Conservation (phyloP, 2,888 invertebrate genomes). For the Cephus pulcher region DNA sequence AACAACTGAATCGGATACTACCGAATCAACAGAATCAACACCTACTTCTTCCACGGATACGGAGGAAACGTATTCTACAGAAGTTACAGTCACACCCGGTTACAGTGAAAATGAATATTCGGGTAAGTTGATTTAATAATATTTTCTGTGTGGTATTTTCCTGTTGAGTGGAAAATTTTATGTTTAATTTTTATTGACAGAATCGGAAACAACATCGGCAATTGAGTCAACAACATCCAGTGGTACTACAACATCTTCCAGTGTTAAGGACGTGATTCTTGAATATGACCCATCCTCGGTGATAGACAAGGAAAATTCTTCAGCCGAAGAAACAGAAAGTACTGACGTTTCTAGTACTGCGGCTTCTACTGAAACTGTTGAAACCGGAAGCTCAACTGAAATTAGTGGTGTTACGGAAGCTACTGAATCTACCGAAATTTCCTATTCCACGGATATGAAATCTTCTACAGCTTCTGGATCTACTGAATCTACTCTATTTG, state of each 20-base stretch:
- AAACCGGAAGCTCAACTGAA: slow-evolving; percentile 14
- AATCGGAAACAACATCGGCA: slow-evolving; percentile 14
- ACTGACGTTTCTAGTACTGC: slow-evolving; percentile 20
- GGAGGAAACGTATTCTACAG: slow-evolving; percentile 22
- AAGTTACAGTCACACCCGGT: slow-evolving; percentile 14
- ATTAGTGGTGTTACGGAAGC: slow-evolving; percentile 30
- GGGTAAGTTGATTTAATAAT: background rate
- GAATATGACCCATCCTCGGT: slow-evolving; percentile 19
- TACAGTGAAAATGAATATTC: slow-evolving; percentile 30
- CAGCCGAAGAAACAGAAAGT: slow-evolving; percentile 16
- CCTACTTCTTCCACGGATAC: slow-evolving; percentile 28
- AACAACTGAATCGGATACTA: slow-evolving; percentile 28
- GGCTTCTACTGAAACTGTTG: slow-evolving; percentile 12
- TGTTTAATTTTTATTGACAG: background rate
- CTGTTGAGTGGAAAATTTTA: background rate
- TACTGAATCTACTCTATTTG: slow-evolving; percentile 25
- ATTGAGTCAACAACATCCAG: slow-evolving; percentile 17
- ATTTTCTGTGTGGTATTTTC: background rate
- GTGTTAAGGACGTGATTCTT: slow-evolving; percentile 13
- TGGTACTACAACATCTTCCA: slow-evolving; percentile 5
- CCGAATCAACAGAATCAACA: slow-evolving; percentile 36
- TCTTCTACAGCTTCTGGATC: slow-evolving; percentile 30
- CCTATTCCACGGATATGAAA: slow-evolving; percentile 44
- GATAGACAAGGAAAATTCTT: slow-evolving; percentile 19
- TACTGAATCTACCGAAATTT: slow-evolving; percentile 26